A percentile compares a stretch with the other conserved stretches of the same genome.
phyloP scores from a whole-genome alignment of 2,113 vertebrate genomes.

The Cavia aperea region DNA sequence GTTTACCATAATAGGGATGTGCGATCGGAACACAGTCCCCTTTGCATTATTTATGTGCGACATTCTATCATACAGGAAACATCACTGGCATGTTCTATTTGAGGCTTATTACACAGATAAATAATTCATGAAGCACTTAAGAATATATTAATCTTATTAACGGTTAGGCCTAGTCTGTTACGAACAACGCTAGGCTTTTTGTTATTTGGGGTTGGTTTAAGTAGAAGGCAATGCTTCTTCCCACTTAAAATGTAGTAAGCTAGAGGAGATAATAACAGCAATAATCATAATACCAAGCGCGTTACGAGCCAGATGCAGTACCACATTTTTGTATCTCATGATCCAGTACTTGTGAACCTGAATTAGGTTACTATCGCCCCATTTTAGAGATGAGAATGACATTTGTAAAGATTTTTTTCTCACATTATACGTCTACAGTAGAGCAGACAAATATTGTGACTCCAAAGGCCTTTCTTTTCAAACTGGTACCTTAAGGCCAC shows the following conservation, averaged over 20 bases:
- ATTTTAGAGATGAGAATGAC: constrained; percentile 49
- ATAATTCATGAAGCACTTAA: background rate
- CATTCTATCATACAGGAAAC: background rate
- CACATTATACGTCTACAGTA: background rate
- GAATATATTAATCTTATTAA: background rate
- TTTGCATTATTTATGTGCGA: background rate
- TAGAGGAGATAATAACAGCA: background rate
- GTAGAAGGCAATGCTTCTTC: background rate
- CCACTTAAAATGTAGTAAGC: background rate
- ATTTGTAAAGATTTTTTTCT: background rate
- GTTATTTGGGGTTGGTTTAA: background rate
- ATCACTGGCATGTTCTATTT: background rate
- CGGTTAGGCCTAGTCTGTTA: background rate
- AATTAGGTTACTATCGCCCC: background rate
- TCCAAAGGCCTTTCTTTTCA: background rate
- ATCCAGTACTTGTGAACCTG: background rate
- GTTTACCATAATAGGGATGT: background rate
- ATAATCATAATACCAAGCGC: background rate
- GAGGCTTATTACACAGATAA: background rate
- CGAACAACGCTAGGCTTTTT: background rate
- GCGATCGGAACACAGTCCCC: background rate
- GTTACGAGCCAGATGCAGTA: background rate
- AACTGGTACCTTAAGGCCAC: background rate
- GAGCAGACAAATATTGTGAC: background rate
- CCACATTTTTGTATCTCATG: background rate